phyloP scores from a whole-genome alignment of 2,888 invertebrate genomes.

The Itoplectis maculator region DNA sequence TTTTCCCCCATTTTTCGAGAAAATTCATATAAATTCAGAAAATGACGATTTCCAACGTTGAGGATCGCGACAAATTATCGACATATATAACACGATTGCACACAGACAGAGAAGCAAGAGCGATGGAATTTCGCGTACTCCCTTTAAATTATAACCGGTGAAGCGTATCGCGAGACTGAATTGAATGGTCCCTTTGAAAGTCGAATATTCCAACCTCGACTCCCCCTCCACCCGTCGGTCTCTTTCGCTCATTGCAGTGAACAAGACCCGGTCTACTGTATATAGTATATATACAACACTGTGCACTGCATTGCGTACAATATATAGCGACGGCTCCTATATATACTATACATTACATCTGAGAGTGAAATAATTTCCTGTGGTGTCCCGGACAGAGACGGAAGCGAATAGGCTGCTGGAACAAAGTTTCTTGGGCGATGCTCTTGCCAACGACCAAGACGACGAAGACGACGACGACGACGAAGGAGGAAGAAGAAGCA shows the following conservation, averaged over 20 bases:
- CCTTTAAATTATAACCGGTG: conserved; percentile 68
- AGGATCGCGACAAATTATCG: conserved; percentile 64
- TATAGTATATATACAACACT: conserved; percentile 45
- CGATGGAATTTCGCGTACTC: conserved; percentile 63
- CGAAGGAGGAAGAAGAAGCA: conserved; percentile 48
- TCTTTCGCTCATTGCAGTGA: conserved; percentile 63
- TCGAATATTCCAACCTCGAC: conserved; percentile 63
- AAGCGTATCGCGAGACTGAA: conserved; percentile 68
- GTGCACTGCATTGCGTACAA: conserved; percentile 35
- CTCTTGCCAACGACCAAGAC: conserved; percentile 45
- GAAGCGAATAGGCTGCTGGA: conserved; percentile 67
- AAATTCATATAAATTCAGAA: too few relatives aligned
- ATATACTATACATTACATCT: conserved; percentile 61
- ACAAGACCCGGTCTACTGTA: conserved; percentile 52
- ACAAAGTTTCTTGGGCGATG: conserved; percentile 80
- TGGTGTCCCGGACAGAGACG: conserved; percentile 79
- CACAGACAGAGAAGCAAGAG: conserved; percentile 9
- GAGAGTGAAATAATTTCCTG: conserved; percentile 81
- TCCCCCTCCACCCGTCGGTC: conserved; percentile 32
- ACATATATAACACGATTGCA: conserved; percentile 11
- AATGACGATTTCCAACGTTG: too few relatives aligned
- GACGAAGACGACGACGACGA: conserved; percentile 45
- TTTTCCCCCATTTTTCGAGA: background rate
- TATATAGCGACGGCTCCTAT: conserved; percentile 52
- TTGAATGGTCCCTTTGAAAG: conserved; percentile 68